Evolutionary conservation across 2,113 vertebrate genomes (phyloP).

Genomic region (Phocoena sinus): DNA sequence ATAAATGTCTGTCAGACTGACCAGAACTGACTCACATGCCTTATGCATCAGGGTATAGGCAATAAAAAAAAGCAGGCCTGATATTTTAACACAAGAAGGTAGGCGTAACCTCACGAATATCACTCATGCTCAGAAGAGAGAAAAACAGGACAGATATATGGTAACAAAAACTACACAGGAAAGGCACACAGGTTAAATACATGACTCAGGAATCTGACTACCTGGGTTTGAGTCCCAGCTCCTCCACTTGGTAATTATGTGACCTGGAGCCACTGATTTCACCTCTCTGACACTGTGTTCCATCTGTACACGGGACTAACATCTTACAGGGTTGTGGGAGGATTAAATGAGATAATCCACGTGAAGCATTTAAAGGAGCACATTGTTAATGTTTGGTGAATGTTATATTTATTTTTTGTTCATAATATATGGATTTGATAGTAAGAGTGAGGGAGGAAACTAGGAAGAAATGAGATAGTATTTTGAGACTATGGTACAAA

Average conservation of each 20-base stretch:
- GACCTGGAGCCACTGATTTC: not conserved
- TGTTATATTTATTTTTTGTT: not conserved
- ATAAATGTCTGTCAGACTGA: not conserved
- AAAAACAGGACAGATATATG: not conserved
- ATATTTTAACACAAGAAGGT: not conserved
- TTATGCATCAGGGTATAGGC: not conserved
- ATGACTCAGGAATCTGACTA: not conserved
- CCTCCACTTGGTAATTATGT: too few relatives aligned
- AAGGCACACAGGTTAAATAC: not conserved
- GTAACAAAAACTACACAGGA: not conserved
- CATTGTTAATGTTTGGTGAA: not conserved
- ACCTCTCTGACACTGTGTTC: not conserved
- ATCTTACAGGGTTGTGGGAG: not conserved
- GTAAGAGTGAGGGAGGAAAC: not conserved
- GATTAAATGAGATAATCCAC: not conserved
- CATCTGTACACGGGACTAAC: not conserved
- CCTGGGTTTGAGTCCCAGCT: not conserved
- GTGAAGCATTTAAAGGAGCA: not conserved
- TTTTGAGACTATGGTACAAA: not conserved
- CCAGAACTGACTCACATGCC: not conserved
- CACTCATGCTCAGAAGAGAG: not conserved
- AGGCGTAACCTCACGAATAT: not conserved
- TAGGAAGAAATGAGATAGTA: not conserved
- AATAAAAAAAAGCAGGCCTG: not conserved
- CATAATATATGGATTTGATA: not conserved